These are phyloP conservation scores for Drosophila triauraria DNA, from an alignment of 1,140 invertebrate genomes.

Conservation along the genomic window DNA sequence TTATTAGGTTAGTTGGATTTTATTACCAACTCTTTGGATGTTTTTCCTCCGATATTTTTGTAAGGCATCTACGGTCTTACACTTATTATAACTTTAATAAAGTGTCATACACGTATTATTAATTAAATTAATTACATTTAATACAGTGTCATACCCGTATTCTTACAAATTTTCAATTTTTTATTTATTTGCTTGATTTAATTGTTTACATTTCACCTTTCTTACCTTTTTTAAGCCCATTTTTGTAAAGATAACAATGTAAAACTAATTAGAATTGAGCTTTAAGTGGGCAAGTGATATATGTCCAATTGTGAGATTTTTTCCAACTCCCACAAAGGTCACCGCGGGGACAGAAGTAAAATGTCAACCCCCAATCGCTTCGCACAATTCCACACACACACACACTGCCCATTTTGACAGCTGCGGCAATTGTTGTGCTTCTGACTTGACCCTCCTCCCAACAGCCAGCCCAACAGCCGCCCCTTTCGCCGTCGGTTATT, in stretches of 20 bases:
- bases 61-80: no score
- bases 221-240: not conserved
- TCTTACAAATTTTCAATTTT: no score
- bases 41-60: no score
- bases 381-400: not conserved
- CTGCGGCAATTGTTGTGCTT: slow-evolving; percentile 36
- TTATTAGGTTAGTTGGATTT: no score
- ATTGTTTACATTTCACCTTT: not conserved
- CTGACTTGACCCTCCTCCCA: slow-evolving; percentile 1
- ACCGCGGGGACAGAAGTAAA: not conserved
- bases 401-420: slow-evolving; percentile 47
- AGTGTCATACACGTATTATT: no score
- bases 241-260: no score
- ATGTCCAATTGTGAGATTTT: not conserved
- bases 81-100: no score
- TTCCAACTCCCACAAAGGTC: not conserved
- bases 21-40: no score
- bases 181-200: not conserved
- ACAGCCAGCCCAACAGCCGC: no score
- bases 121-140: no score
- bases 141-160: no score
- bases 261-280: not conserved
- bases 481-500: slow-evolving; percentile 29
- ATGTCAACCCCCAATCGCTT: slow-evolving; percentile 3
- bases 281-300: not conserved